Evolutionary conservation across 2,113 vertebrate genomes (phyloP).

Genomic region (Embiotoca jacksoni): DNA sequence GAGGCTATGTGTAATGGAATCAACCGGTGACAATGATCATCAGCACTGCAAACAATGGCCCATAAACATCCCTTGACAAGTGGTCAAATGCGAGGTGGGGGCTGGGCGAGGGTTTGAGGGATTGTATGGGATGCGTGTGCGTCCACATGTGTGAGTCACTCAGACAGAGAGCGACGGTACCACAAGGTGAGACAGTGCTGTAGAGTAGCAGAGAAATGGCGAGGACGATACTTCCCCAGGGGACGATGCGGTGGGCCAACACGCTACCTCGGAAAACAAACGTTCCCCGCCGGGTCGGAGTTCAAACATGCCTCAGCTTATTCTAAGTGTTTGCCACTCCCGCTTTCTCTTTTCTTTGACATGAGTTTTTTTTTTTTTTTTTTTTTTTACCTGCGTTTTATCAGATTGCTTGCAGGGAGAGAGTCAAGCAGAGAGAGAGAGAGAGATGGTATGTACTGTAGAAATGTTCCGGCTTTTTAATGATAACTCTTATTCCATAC

Average conservation of each 20-base stretch:
- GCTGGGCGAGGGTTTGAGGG: constrained; percentile 43
- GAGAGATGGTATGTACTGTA: not conserved
- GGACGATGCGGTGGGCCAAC: constrained; percentile 40
- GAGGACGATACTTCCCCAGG: constrained; percentile 54
- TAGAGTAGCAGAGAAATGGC: constrained; percentile 47
- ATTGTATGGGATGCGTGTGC: constrained; percentile 36
- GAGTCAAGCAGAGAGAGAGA: not conserved
- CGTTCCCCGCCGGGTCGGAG: constrained; percentile 50
- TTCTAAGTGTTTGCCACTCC: constrained; percentile 34
- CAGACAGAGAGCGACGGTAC: constrained; percentile 45
- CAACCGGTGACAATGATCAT: constrained; percentile 85
- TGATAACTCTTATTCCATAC: constrained; percentile 20
- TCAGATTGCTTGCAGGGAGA: constrained; percentile 32
- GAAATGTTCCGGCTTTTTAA: not conserved
- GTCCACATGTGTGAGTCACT: constrained; percentile 33
- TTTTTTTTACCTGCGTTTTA: constrained; percentile 27
- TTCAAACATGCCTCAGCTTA: constrained; percentile 58
- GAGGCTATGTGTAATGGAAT: constrained; percentile 83
- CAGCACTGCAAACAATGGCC: constrained; percentile 84
- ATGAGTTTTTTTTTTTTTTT: constrained; percentile 6
- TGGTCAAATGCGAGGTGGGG: constrained; percentile 67
- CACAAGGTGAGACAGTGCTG: constrained; percentile 32
- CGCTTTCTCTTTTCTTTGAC: not conserved
- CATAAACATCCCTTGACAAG: constrained; percentile 85
- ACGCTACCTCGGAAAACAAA: constrained; percentile 62